Conservation (phyloP, 2,888 invertebrate genomes). For the Smittia sp. region DNA sequence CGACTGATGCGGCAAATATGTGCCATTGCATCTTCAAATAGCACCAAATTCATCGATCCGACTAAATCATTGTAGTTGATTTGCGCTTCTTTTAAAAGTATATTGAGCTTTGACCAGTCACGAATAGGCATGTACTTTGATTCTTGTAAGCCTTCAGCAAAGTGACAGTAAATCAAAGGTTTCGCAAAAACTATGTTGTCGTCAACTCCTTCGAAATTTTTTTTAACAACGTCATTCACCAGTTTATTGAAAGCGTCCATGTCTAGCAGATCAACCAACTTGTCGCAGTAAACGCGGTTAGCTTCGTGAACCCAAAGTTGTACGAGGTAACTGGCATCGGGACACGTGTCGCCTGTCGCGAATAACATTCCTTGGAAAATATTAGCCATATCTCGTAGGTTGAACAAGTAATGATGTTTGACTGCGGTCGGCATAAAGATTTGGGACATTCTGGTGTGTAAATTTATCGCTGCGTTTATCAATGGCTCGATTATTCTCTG, state of each 20-base stretch:
- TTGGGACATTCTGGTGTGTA: slow-evolving; percentile 72
- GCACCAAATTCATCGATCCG: slow-evolving; percentile 88
- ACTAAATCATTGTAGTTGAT: slow-evolving; percentile 84
- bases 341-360: slow-evolving; percentile 72
- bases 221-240: slow-evolving; percentile 72
- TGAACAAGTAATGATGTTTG: slow-evolving; percentile 94
- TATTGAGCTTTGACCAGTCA: slow-evolving; percentile 68
- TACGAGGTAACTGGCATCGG: slow-evolving; percentile 68
- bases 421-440: slow-evolving; percentile 88
- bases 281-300: slow-evolving; percentile 86
- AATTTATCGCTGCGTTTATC: slow-evolving; percentile 67
- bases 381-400: slow-evolving; percentile 86
- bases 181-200: slow-evolving; percentile 68
- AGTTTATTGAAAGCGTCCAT: slow-evolving; percentile 71
- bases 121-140: slow-evolving; percentile 82
- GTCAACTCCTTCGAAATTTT: slow-evolving; percentile 69
- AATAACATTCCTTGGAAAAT: slow-evolving; percentile 89
- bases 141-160: slow-evolving; percentile 86
- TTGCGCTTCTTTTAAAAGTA: slow-evolving; percentile 75
- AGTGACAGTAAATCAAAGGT: slow-evolving; percentile 89
- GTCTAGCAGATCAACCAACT: slow-evolving; percentile 78
- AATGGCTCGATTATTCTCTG: slow-evolving; percentile 61
- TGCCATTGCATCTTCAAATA: slow-evolving; percentile 93
- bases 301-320: slow-evolving; percentile 91
- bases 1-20: slow-evolving; percentile 90